Base-by-base conservation (phyloP, 2,113 vertebrate species). In the Catharus minimus region DNA sequence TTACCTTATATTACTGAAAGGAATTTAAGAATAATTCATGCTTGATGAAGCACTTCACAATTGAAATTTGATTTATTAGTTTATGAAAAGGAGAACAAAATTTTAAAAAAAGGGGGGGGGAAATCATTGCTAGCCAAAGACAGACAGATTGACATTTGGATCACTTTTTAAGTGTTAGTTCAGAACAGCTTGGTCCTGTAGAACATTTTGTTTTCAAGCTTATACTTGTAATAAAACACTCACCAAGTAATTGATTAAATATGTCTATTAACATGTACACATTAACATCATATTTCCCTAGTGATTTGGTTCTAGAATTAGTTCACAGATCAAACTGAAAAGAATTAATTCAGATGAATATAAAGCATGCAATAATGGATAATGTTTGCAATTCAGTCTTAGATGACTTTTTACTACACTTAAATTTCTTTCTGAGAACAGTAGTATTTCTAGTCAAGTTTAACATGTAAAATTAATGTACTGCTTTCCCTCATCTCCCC, bases 211-310 rank as follows among this genome's bases (percentile, higher is more conserved):
- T 95, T 96, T 96, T 72, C 87, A 80, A 94, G 56, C 13, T 64
- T 86, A 75, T 49, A 81, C 75, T 55, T 91, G 82, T 71, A 95
- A 86, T 82, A 93, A 88, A 96, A 79, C 44, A 81, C 10, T 90
- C 72, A 82, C 76, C 65, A 57, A 90, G 55, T 94, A 95, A 96
- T 92, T 89, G 91, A 89, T 92, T 95, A 95, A 97, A 90, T 95
- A 80, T 82, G 15, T 94, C 73, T 93, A 87, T 95, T 96, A 95
- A 92, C 74, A 87, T 89, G 21, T 57, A 90, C 3, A 8, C 27
- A 91, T 93, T 92, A 88, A 30, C 44, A 81, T 96, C 52, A 38
- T 91, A 92, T 90, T 95, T 97, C 83, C 83, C 82, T 55, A 78
- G 92, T 15, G 41, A 78, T 82, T 95, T 86, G 4, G 16, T 71